Evolutionary conservation across 64 coral and sea anemone genomes (phyloP), one percentile per base, ranked within the genome.

Genomic region (Hydrozoanthus tunicans): DNA sequence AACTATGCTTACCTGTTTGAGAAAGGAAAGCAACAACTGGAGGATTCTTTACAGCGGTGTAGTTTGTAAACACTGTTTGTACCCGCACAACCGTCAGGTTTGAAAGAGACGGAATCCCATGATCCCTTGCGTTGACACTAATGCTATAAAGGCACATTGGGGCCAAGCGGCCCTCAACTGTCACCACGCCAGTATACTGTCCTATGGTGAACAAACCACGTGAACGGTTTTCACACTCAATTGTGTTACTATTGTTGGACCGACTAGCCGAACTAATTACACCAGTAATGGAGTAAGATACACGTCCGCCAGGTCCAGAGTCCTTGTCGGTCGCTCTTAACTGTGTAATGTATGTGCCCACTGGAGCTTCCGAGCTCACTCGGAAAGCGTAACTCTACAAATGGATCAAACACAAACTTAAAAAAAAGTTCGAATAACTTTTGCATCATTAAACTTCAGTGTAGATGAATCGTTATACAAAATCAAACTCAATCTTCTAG

Each of bases 291-390:
- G 62, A 58, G 53, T 93, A 93, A 0, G 82, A 59, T 24, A 93
- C 10, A 62, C 58, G 63, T 23, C 91, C 91, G 59, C 82, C 13
- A n/a, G 78, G 63, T 7, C 91, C 83, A 88, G 62, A 78, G 25
- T 93, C 91, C 52, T 78, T 64, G 75, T 93, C 91, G 58, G 59
- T 86, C 32, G 91, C 83, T 65, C 54, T 77, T 70, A 93, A 5
- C n/a, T 58, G 83, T 23, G 77, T 51, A 11, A 93, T 53, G 7
- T 67, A 64, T 25, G 91, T 79, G 75, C 60, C 57, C 6, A 89
- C 23, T 7, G 91, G 51, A 5, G 76, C 12, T 56, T 88, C 77
- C 12, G 73, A 84, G 60, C 62, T 12, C 62, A 93, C 20, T n/a
- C 59, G 11, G 59, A 93, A 24, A 70, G 58, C 25, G 17, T 73